phyloP scores from a whole-genome alignment of 2,797 vertebrate genomes.

The Rhyacichthys aspro region DNA sequence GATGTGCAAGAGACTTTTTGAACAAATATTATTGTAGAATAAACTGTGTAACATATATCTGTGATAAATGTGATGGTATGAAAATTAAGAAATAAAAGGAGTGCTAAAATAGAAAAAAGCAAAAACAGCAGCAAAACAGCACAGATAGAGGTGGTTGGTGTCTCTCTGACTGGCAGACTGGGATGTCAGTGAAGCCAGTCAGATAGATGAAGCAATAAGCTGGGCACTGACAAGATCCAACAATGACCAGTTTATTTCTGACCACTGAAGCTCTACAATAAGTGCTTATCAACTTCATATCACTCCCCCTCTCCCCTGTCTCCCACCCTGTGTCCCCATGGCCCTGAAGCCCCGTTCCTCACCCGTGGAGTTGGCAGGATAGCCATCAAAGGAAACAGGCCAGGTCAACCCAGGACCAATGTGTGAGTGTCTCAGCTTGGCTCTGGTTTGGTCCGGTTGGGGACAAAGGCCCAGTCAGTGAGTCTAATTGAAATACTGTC shows the following conservation, averaged over 20 bases:
- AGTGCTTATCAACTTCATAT: slow-evolving; percentile 53
- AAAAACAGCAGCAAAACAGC: slow-evolving; percentile 12
- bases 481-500: slow-evolving; percentile 78
- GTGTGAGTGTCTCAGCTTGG: slow-evolving; percentile 61
- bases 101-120: slow-evolving; percentile 1
- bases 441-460: slow-evolving; percentile 71
- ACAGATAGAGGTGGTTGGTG: slow-evolving; percentile 41
- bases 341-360: slow-evolving; percentile 50
- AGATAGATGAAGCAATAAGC: slow-evolving; percentile 76
- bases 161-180: slow-evolving; percentile 68
- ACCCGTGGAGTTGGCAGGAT: slow-evolving; percentile 67
- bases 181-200: slow-evolving; percentile 61
- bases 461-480: slow-evolving; percentile 68
- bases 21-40: too few species aligned
- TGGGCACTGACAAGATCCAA: slow-evolving; percentile 73
- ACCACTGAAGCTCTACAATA: slow-evolving; percentile 71
- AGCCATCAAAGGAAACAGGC: slow-evolving; percentile 68
- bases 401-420: slow-evolving; percentile 51
- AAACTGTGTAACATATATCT: background rate
- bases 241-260: slow-evolving; percentile 78
- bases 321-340: slow-evolving; percentile 39
- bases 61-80: slow-evolving; percentile 49
- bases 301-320: slow-evolving; percentile 4
- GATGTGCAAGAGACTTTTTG: too few species aligned
- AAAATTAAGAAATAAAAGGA: slow-evolving; percentile 11